Conservation (phyloP, 1,140 invertebrate genomes). For the Leptestheria dahalacensis region DNA sequence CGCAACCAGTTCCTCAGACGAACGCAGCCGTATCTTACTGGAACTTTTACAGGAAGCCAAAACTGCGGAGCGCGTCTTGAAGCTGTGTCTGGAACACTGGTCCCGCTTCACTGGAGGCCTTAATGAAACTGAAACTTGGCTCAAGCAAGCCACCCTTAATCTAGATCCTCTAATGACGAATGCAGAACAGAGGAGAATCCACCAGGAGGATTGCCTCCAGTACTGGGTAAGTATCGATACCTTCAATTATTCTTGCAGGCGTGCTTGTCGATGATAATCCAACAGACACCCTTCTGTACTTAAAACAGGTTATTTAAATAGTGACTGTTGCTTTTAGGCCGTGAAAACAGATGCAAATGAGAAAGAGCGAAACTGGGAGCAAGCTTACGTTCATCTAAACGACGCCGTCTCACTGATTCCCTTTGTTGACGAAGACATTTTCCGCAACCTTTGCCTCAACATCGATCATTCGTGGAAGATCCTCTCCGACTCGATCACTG, state of each 20-base stretch:
- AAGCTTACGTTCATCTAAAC: slow-evolving; percentile 53
- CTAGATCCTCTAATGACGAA: background rate
- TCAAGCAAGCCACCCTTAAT: background rate
- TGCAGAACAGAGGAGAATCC: background rate
- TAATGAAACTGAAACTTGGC: background rate
- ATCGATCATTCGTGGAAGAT: slow-evolving; percentile 57
- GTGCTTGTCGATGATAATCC: too few species aligned
- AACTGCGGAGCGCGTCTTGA: background rate
- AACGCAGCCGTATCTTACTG: background rate
- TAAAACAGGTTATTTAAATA: too few species aligned
- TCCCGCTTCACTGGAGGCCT: background rate
- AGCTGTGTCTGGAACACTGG: background rate
- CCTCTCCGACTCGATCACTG: slow-evolving; percentile 42
- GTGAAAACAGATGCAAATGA: slow-evolving; percentile 72
- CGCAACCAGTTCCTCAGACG: background rate
- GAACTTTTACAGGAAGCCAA: background rate
- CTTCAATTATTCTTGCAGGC: too few species aligned
- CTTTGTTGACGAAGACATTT: slow-evolving; percentile 60
- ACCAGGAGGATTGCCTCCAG: slow-evolving; percentile 4
- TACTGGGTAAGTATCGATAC: slow-evolving; percentile 11
- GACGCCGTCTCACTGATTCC: slow-evolving; percentile 57
- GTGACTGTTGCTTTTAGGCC: slow-evolving; percentile 36
- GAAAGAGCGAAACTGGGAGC: slow-evolving; percentile 57
- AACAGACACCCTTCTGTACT: too few species aligned
- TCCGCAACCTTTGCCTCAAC: slow-evolving; percentile 55